Evolutionary conservation across 1,140 invertebrate species (phyloP), one percentile per base, ranked within the genome.

Genomic region (Drosophila ambigua): DNA sequence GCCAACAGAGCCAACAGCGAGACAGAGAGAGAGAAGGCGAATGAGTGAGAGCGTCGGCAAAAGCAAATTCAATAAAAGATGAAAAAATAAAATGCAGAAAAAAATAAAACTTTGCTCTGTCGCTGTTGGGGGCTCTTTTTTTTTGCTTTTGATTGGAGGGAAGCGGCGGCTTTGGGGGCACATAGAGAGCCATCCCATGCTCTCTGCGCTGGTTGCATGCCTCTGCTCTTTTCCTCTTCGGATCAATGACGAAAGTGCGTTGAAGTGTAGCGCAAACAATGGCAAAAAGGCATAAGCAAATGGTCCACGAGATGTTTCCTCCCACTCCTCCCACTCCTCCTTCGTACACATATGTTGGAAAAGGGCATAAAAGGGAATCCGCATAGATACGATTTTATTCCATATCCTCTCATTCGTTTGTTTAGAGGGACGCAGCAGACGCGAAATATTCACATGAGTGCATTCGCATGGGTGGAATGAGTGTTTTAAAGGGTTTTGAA

Each of bases 251-350:
- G 83, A 79, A 82, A 88, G 83, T 87, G 83, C 83, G 83, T 88
- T 88, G 79, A 87, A 88, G 83, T 87, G 83, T 87, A 83, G 83
- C 64, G 76, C 83, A 88, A 87, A 88, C 83, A 87, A 87, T 88
- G 81, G 81, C 54, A 54, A 67, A 78, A 71, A 81, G 66, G 74
- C 78, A 87, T 63, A 78, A 67, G 82, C 74, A 87, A 78, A 87
- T 82, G 71, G 66, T 52, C 20, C 44, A 74, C 35, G 39, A 50
- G 43, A 67, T 75, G 41, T 64, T 64, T 49, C 41, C 16, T 6
- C 28, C 28, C 23, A 24, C 23, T 4, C 6, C 26, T 7, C 26
- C 26, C 2, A 6, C 31, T 31, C 8, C 35, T 39, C 4, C 9
- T 4, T 11, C 35, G 16, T 48, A 54, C 54, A 45, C 53, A 58